Conservation (phyloP, 2,888 invertebrate species). For the Pollenia amentaria region DNA sequence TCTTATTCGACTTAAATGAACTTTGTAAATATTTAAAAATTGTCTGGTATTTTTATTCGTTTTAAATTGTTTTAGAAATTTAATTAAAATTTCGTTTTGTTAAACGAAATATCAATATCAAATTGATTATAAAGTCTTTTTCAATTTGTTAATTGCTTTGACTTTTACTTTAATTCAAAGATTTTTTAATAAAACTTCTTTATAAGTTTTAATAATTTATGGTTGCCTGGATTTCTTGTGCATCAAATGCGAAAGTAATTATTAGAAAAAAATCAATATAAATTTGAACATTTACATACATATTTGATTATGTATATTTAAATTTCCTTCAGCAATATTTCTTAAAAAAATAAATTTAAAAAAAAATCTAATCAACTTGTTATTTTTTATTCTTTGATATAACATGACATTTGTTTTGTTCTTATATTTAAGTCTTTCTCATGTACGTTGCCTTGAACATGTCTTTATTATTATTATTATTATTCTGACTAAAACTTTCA, state of each 20-base stretch:
- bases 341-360: not conserved
- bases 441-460: slow-evolving; percentile 20
- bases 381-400: not conserved
- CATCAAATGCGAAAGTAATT: not conserved
- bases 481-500: slow-evolving; percentile 44
- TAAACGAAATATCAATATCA: no score
- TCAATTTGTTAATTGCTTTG: slow-evolving; percentile 17
- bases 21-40: not conserved
- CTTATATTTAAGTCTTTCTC: not conserved
- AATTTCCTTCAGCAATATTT: not conserved
- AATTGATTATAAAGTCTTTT: no score
- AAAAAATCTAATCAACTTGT: not conserved
- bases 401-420: slow-evolving; percentile 10
- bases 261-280: not conserved
- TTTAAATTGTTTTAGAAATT: not conserved
- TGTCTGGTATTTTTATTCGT: not conserved
- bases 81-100: not conserved
- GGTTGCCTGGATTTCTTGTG: not conserved
- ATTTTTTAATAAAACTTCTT: slow-evolving; percentile 5
- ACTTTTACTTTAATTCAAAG: no score
- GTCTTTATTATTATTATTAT: slow-evolving; percentile 28
- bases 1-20: no score
- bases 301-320: no score
- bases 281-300: no score
- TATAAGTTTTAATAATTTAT: no score